phyloP scores from a whole-genome alignment of 2,888 invertebrate genomes.

The Limenitis camilla region DNA sequence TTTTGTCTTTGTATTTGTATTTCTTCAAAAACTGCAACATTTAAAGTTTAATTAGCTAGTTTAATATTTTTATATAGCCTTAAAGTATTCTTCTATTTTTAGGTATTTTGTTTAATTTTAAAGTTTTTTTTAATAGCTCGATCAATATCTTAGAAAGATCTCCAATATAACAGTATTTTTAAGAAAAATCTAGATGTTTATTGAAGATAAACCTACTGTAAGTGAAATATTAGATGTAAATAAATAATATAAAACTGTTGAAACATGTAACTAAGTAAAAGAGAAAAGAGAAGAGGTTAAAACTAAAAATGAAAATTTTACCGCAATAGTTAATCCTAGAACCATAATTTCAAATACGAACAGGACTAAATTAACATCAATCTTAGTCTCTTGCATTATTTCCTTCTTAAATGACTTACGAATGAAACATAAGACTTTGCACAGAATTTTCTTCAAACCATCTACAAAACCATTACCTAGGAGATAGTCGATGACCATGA shows the following conservation, averaged over 20 bases:
- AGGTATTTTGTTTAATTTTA: too few species aligned
- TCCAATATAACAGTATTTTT: too few species aligned
- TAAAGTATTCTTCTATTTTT: too few species aligned
- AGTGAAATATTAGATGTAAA: too few species aligned
- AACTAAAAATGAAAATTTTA: conserved; percentile 22
- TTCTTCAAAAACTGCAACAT: conserved; percentile 45
- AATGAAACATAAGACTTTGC: conserved; percentile 42
- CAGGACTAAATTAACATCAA: conserved; percentile 38
- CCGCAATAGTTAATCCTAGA: conserved; percentile 40
- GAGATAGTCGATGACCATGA: conserved; percentile 45
- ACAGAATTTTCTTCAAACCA: conserved; percentile 35
- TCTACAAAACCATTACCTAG: conserved; percentile 53
- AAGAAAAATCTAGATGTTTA: not conserved
- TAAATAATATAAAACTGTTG: too few species aligned
- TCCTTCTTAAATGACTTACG: conserved; percentile 42
- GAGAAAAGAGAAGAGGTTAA: too few species aligned
- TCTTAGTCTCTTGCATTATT: conserved; percentile 26
- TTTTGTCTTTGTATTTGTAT: conserved; percentile 48
- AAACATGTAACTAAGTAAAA: too few species aligned
- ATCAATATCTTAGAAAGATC: too few species aligned
- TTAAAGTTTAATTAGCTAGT: not conserved
- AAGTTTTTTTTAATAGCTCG: too few species aligned
- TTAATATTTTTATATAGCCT: too few species aligned
- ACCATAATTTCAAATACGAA: conserved; percentile 43
- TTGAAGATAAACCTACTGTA: not conserved